Evolutionary conservation across 1,140 invertebrate genomes (phyloP).

Genomic region (Drosophila funebris): DNA sequence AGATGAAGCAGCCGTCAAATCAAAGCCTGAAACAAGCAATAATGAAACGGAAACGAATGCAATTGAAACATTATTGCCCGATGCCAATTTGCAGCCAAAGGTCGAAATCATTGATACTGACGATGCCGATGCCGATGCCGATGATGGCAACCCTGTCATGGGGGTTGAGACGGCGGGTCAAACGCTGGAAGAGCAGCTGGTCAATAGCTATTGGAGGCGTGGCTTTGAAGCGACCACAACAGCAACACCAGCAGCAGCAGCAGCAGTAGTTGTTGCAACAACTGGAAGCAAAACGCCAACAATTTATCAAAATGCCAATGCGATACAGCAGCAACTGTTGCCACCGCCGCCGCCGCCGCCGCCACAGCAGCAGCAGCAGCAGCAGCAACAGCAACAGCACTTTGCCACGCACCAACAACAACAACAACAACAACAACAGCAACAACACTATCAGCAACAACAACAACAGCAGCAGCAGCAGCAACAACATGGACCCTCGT

Average conservation of each 20-base stretch:
- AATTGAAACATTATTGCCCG: conserved; percentile 20
- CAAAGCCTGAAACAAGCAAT: conserved; percentile 5
- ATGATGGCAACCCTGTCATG: not conserved
- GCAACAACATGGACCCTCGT: conserved; percentile 78
- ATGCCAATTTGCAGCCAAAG: conserved; percentile 45
- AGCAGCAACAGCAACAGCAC: conserved; percentile 63
- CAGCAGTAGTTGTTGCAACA: conserved; percentile 50
- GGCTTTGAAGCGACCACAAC: conserved; percentile 85
- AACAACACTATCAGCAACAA: conserved; percentile 86
- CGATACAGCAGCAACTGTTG: conserved; percentile 66
- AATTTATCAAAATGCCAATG: conserved; percentile 68
- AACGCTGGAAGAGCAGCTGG: conserved; percentile 89
- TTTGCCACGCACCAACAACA: conserved; percentile 55
- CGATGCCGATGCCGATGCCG: conserved; percentile 24
- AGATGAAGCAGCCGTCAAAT: conserved; percentile 7
- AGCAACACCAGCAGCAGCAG: conserved; percentile 52
- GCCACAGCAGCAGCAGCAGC: conserved; percentile 16
- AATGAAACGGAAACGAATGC: conserved; percentile 12
- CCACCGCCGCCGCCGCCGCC: conserved; percentile 50
- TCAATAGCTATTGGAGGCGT: conserved; percentile 89
- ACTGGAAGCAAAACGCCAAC: conserved; percentile 68
- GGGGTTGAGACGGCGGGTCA: not conserved
- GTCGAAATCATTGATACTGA: conserved; percentile 59
- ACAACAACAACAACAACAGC: conserved; percentile 85
- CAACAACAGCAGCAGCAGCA: conserved; percentile 76